Evolutionary conservation across 1,140 invertebrate genomes (phyloP), one percentile per base, ranked within the genome.

Genomic region (Helicoverpa zea): DNA sequence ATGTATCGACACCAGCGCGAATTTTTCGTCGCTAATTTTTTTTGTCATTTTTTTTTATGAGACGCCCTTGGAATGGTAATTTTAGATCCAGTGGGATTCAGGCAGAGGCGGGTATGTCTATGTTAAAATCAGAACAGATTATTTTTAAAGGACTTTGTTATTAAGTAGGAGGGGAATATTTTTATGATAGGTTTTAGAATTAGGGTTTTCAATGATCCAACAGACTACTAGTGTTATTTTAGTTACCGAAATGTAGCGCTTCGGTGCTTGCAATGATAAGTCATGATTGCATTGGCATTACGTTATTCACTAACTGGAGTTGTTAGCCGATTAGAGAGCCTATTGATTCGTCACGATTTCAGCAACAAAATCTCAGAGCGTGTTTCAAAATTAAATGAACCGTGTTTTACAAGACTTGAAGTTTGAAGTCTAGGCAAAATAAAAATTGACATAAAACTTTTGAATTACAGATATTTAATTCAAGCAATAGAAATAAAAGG

Each of bases 1-100:
- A 79, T 59, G 77, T 79, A 70, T 68, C 66, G 61, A 58, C 14
- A 43, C 58, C 18, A 35, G n/a, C 14, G 58, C 63, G n/a, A 56
- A 47, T 68, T 68, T 77, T 75, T 66, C 68, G 43, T 13, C 61
- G 13, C 30, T 58, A 18, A 79, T 11, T 70, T 58, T 59, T 43
- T 70, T 52, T 14, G 23, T 9, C 9, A 5, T 52, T 54, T 64
- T 64, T 30, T 64, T 35, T 35, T 35, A 63, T 63, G 16, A 73
- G n/a, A 52, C 49, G 49, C 47, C 14, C 23, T 72, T 30, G n/a
- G 51, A 12, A 56, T 73, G 70, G 43, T 59, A 75, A 59, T 75
- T 75, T 47, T 66, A 47, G 43, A 10, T 49, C 63, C 35, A 18
- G 35, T 43, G 35, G 35, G 35, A 43, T 9, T 43, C 35, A 43